Conservation (phyloP, 2,113 vertebrate genomes). For the Aplodontia rufa region DNA sequence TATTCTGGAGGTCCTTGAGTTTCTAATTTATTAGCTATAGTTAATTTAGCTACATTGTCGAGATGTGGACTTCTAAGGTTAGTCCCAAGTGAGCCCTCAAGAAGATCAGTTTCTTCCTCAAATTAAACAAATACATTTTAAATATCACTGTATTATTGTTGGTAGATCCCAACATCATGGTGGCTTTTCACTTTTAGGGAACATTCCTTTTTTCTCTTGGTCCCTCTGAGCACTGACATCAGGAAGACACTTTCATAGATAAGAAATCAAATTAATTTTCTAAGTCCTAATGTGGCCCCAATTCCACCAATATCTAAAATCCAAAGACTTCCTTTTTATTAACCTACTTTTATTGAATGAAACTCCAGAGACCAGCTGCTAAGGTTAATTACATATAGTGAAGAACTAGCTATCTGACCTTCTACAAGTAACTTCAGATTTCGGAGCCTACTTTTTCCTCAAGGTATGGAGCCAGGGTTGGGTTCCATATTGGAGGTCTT, state of each 20-base stretch:
- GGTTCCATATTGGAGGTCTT: neutral
- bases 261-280: slow-evolving; percentile 72
- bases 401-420: slow-evolving; percentile 48
- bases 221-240: slow-evolving; percentile 12
- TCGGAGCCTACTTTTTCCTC: neutral
- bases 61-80: slow-evolving; percentile 53
- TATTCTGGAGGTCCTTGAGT: neutral
- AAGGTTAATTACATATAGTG: slow-evolving; percentile 65
- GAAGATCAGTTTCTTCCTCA: slow-evolving; percentile 58
- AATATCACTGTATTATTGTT: slow-evolving; percentile 19
- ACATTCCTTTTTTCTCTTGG: slow-evolving; percentile 15
- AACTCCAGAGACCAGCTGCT: slow-evolving; percentile 60
- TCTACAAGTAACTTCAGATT: neutral
- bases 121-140: slow-evolving; percentile 57
- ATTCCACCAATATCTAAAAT: slow-evolving; percentile 64
- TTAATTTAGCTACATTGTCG: slow-evolving; percentile 47
- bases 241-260: slow-evolving; percentile 55
- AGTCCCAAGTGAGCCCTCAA: neutral
- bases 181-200: slow-evolving; percentile 51
- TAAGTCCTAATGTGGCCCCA: slow-evolving; percentile 29
- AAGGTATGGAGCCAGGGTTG: neutral
- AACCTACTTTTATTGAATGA: slow-evolving; percentile 71
- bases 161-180: slow-evolving; percentile 3
- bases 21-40: slow-evolving; percentile 13
- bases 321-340: slow-evolving; percentile 68